Evolutionary conservation across 2,113 vertebrate species (phyloP).

Genomic region (Rhea pennata): DNA sequence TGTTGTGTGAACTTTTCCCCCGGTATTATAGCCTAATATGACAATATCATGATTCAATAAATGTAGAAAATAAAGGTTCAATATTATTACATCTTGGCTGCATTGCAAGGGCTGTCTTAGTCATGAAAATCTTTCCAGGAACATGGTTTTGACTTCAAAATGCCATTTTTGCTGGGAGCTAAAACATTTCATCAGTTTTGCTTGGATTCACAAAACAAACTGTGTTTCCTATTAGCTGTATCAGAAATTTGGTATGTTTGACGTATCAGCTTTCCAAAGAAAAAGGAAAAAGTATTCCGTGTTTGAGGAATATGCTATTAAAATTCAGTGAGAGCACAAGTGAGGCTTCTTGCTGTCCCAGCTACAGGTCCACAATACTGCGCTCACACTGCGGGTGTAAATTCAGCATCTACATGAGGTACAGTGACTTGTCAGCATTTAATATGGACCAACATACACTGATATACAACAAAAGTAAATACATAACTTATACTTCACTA

Average conservation of each 20-base stretch:
- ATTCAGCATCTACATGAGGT: slow-evolving; percentile 89
- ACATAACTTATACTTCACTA: slow-evolving; percentile 97
- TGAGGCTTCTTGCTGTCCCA: slow-evolving; percentile 74
- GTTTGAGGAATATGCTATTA: slow-evolving; percentile 52
- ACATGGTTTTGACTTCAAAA: slow-evolving; percentile 38
- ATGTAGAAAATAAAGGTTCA: background rate
- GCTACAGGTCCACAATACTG: slow-evolving; percentile 77
- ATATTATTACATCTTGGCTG: slow-evolving; percentile 17
- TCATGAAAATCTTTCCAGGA: background rate
- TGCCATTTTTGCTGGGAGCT: slow-evolving; percentile 1
- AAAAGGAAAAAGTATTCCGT: slow-evolving; percentile 40
- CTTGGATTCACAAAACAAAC: slow-evolving; percentile 52
- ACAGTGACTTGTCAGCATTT: slow-evolving; percentile 89
- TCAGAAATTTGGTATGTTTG: slow-evolving; percentile 32
- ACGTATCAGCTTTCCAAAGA: slow-evolving; percentile 32
- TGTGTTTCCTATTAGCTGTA: slow-evolving; percentile 42
- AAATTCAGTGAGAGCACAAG: slow-evolving; percentile 58
- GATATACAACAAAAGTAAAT: slow-evolving; percentile 86
- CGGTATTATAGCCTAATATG: background rate
- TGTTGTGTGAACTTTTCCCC: slow-evolving; percentile 7
- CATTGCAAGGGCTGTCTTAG: slow-evolving; percentile 25
- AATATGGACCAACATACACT: slow-evolving; percentile 87
- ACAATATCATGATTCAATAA: slow-evolving; percentile 15
- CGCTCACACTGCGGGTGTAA: slow-evolving; percentile 76
- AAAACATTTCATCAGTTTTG: slow-evolving; percentile 30